Conservation (phyloP, 2,888 invertebrate species). For the Galerucella nymphaeae region DNA sequence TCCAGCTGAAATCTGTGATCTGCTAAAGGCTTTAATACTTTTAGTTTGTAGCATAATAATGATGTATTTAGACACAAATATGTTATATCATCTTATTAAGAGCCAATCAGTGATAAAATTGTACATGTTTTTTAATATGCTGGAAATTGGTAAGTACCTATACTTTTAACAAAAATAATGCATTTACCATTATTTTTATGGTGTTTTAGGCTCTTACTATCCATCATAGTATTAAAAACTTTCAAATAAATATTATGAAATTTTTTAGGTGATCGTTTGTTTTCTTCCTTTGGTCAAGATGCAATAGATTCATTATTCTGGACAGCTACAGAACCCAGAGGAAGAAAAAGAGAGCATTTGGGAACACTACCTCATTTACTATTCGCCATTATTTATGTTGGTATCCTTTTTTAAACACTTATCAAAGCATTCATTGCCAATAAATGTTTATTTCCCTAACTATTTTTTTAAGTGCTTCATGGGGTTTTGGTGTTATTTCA, state of each 20-base stretch:
- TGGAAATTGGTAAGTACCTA: constrained; percentile 80
- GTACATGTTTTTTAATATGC: constrained; percentile 99
- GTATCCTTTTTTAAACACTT: constrained; percentile 78
- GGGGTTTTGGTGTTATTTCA: constrained; percentile 91
- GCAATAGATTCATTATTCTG: constrained; percentile 97
- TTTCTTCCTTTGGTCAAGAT: constrained; percentile 98
- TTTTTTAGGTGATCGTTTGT: constrained; percentile 82
- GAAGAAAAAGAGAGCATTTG: constrained; percentile 83
- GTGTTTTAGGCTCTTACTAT: too few species aligned
- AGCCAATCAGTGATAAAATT: constrained; percentile 99
- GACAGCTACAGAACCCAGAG: constrained; percentile 96
- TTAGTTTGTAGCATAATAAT: constrained; percentile 84
- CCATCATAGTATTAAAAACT: too few species aligned
- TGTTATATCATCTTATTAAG: constrained; percentile 96
- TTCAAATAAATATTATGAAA: neutral
- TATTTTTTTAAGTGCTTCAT: constrained; percentile 75
- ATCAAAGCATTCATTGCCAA: neutral
- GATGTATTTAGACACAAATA: constrained; percentile 95
- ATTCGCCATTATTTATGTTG: constrained; percentile 93
- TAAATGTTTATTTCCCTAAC: constrained; percentile 43
- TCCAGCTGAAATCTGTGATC: constrained; percentile 94
- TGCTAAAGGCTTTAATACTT: constrained; percentile 92
- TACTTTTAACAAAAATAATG: too few species aligned
- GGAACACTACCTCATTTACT: constrained; percentile 90
- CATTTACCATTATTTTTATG: too few species aligned